Evolutionary conservation across 2,797 vertebrate species (phyloP).

Genomic region (Alosa sapidissima): DNA sequence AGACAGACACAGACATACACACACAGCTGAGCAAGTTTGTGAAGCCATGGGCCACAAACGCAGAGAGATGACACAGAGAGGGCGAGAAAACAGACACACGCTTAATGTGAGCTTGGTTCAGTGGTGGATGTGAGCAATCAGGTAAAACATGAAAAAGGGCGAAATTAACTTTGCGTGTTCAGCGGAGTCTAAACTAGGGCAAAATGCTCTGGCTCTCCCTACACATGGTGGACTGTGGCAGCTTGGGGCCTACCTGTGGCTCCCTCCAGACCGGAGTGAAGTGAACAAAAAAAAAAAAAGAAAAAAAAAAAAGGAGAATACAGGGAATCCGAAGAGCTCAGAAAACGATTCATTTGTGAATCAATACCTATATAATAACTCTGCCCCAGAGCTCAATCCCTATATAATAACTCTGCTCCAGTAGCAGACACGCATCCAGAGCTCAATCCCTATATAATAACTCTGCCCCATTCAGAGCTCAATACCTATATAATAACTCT

Average conservation of each 20-base stretch:
- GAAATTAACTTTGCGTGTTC: not conserved
- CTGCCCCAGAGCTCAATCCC: not conserved
- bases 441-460: not conserved
- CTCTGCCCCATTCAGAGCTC: not conserved
- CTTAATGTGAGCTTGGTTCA: not conserved
- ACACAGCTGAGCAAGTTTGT: not conserved
- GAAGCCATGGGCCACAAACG: not conserved
- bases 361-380: too few species aligned
- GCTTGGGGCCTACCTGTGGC: too few species aligned
- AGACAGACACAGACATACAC: not conserved
- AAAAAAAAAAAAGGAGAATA: not conserved
- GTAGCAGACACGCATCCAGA: too few species aligned
- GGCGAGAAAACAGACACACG: not conserved
- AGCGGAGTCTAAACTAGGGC: not conserved
- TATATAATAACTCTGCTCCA: too few species aligned
- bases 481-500: too few species aligned
- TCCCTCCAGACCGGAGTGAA: too few species aligned
- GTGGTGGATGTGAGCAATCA: slow-evolving; percentile 3
- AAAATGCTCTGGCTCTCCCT: not conserved
- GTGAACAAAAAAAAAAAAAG: too few species aligned
- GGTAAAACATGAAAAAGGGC: not conserved
- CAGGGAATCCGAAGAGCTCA: not conserved
- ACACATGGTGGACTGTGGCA: too few species aligned
- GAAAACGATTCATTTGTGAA: too few species aligned
- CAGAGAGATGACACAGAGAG: not conserved